phyloP scores from a whole-genome alignment of 2,797 vertebrate genomes.

The Heliangelus exortis region DNA sequence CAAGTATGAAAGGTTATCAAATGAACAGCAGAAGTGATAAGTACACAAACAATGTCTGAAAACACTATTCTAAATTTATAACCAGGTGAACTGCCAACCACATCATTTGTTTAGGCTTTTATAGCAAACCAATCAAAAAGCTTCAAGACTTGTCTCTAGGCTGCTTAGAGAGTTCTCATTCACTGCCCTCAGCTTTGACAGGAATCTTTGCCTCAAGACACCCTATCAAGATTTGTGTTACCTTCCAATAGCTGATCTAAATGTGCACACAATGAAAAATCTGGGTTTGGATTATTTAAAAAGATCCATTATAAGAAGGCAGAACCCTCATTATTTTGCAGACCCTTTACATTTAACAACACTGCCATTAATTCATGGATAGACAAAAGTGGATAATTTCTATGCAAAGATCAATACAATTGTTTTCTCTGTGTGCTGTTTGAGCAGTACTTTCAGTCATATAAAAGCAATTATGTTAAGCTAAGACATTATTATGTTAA shows the following conservation, averaged over 20 bases:
- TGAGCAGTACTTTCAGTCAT: neutral
- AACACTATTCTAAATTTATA: neutral
- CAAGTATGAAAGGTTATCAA: neutral
- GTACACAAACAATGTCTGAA: neutral
- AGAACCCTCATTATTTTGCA: neutral
- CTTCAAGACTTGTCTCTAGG: neutral
- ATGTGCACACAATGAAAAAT: neutral
- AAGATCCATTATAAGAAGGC: neutral
- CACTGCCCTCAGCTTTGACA: neutral
- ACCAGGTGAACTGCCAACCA: neutral
- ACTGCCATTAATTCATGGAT: neutral
- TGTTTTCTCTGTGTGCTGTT: neutral
- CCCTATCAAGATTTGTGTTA: neutral
- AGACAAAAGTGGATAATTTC: neutral
- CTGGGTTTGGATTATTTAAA: rapidly evolving
- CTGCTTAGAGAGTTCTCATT: neutral
- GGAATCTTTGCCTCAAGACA: neutral
- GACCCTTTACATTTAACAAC: neutral
- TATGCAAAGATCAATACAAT: neutral
- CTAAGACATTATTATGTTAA: neutral
- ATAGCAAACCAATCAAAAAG: neutral
- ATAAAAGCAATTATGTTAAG: neutral
- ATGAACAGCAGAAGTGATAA: neutral
- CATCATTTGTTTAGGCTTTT: neutral
- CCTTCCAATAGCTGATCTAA: neutral